These are phyloP conservation scores for Gorsachius magnificus DNA, from an alignment of 2,797 vertebrate species.

Conservation along the genomic window DNA sequence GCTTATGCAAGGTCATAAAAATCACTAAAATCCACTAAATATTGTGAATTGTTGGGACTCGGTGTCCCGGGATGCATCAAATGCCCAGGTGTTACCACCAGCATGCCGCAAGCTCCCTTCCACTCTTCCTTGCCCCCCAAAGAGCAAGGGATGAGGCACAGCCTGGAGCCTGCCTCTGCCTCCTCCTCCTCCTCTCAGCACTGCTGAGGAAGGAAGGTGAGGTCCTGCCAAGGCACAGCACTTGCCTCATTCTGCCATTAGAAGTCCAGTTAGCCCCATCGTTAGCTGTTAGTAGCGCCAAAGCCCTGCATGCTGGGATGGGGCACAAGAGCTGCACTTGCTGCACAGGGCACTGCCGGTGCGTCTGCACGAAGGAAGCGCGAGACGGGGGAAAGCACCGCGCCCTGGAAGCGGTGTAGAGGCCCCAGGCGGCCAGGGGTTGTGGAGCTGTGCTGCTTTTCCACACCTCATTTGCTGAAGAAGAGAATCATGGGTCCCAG, in stretches of 20 bases:
- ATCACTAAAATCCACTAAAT: neutral
- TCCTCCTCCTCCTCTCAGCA: neutral
- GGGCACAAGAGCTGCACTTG: neutral
- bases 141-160: neutral
- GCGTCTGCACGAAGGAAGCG: rapidly evolving
- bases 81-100: neutral
- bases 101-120: neutral
- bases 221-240: neutral
- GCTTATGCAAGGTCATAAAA: neutral
- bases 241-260: conserved; percentile 50
- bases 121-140: neutral
- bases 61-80: rapidly evolving
- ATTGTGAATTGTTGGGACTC: too few species aligned
- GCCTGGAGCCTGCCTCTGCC: neutral
- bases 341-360: neutral
- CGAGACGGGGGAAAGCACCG: neutral
- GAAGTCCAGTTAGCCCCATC: neutral
- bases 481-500: neutral
- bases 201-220: neutral
- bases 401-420: neutral
- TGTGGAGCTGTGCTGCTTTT: neutral
- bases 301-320: rapidly evolving
- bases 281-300: neutral
- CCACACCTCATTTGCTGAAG: neutral
- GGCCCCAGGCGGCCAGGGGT: neutral